These are phyloP conservation scores for Protobothrops flavoviridis DNA, from an alignment of 2,113 vertebrate species.

Conservation along the genomic window DNA sequence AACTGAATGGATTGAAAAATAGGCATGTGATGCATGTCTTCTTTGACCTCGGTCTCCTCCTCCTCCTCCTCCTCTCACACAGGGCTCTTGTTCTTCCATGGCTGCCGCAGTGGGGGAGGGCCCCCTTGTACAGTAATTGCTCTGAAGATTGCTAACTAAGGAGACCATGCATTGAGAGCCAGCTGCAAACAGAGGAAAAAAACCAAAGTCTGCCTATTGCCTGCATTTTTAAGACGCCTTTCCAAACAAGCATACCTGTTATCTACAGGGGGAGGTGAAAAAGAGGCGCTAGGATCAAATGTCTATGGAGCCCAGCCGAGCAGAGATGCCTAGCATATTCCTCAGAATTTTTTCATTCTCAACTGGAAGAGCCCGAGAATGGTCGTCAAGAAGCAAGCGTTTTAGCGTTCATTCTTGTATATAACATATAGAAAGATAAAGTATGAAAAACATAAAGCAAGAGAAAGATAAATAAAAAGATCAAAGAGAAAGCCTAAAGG, in stretches of 20 bases:
- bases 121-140: not conserved
- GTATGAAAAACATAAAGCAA: not conserved
- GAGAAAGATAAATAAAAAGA: not conserved
- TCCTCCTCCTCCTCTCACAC: not conserved
- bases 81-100: not conserved
- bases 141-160: not conserved
- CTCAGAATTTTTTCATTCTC: not conserved
- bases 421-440: not conserved
- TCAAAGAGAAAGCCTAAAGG: not conserved
- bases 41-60: not conserved
- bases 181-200: too few relatives aligned
- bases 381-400: not conserved
- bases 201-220: not conserved
- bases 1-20: not conserved
- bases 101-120: not conserved
- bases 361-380: not conserved
- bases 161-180: not conserved
- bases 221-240: not conserved
- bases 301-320: not conserved
- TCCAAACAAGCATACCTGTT: not conserved
- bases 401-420: not conserved
- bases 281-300: not conserved
- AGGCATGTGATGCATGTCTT: not conserved
- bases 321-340: not conserved
- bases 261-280: not conserved